These are phyloP conservation scores for Zaprionus ornatus DNA, from an alignment of 1,140 invertebrate genomes.

Conservation along the genomic window DNA sequence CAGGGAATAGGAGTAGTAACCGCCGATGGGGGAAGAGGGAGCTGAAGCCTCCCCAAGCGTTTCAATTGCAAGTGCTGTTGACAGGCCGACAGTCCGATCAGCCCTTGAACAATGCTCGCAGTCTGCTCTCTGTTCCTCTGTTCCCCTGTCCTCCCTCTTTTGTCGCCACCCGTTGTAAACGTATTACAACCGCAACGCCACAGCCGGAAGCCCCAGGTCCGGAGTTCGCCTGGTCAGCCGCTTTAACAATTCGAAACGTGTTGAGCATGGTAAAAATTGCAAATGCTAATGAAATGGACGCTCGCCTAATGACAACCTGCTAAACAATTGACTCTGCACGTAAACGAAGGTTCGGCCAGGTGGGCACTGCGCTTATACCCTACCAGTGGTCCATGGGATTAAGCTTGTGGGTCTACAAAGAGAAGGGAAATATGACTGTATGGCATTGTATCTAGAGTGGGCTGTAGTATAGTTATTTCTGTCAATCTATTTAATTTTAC, in stretches of 20 bases:
- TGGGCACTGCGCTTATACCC: conserved; percentile 1
- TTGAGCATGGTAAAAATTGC: conserved; percentile 59
- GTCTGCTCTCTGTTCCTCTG: conserved; percentile 17
- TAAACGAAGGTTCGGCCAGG: conserved; percentile 24
- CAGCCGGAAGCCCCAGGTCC: conserved; percentile 34
- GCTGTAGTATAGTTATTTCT: not conserved
- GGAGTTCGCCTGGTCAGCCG: conserved; percentile 34
- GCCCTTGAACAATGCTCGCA: conserved; percentile 26
- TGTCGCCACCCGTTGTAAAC: not conserved
- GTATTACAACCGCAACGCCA: conserved; percentile 30
- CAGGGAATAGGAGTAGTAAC: conserved; percentile 1
- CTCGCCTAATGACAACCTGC: conserved; percentile 61
- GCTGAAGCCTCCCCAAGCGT: conserved; percentile 27
- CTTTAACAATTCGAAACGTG: conserved; percentile 70
- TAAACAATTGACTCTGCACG: conserved; percentile 52
- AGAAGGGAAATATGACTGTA: not conserved
- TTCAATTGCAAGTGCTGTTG: conserved; percentile 59
- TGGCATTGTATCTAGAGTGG: not conserved
- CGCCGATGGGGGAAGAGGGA: not conserved
- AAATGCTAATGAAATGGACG: conserved; percentile 76
- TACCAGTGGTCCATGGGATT: not conserved
- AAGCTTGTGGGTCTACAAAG: no score
- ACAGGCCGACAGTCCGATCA: conserved; percentile 33
- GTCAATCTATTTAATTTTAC: not conserved
- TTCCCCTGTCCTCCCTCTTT: not conserved